These are phyloP conservation scores for Himalopsyche tibetana DNA, from an alignment of 2,888 invertebrate genomes.

Conservation along the genomic window DNA sequence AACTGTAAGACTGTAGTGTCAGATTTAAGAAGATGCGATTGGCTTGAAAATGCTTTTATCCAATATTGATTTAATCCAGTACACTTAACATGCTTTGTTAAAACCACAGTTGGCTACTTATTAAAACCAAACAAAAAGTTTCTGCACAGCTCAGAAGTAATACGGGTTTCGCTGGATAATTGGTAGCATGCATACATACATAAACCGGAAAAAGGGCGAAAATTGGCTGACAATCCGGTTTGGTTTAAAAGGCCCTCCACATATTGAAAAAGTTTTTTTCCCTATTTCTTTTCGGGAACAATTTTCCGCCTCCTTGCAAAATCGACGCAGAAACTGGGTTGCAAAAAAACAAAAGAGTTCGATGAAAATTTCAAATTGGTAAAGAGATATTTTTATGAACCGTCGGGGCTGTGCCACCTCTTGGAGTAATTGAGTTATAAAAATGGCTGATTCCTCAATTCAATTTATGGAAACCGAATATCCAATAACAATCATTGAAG, in stretches of 20 bases:
- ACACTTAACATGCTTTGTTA: too few relatives aligned
- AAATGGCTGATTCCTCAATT: neutral
- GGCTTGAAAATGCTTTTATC: too few relatives aligned
- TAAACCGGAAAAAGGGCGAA: neutral
- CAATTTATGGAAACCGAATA: too few relatives aligned
- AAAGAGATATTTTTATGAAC: neutral
- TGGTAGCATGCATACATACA: conserved; percentile 22
- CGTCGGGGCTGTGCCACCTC: neutral
- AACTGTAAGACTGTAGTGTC: too few relatives aligned
- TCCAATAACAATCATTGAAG: too few relatives aligned
- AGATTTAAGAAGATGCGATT: too few relatives aligned
- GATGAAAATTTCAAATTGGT: conserved; percentile 9
- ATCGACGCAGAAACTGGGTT: conserved; percentile 20
- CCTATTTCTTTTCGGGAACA: conserved; percentile 43
- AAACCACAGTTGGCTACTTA: neutral
- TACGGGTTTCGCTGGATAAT: conserved; percentile 39
- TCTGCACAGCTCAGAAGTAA: neutral
- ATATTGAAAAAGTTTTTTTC: conserved; percentile 52
- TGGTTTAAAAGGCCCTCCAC: conserved; percentile 28
- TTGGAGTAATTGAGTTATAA: conserved; percentile 13
- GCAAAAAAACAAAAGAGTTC: conserved; percentile 31
- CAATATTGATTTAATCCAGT: too few relatives aligned
- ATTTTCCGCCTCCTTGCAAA: conserved; percentile 16
- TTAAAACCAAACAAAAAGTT: neutral
- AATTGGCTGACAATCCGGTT: conserved; percentile 44